Evolutionary conservation across 2,797 vertebrate species (phyloP), one percentile per base, ranked within the genome.

Genomic region (Diplodus puntazzo): DNA sequence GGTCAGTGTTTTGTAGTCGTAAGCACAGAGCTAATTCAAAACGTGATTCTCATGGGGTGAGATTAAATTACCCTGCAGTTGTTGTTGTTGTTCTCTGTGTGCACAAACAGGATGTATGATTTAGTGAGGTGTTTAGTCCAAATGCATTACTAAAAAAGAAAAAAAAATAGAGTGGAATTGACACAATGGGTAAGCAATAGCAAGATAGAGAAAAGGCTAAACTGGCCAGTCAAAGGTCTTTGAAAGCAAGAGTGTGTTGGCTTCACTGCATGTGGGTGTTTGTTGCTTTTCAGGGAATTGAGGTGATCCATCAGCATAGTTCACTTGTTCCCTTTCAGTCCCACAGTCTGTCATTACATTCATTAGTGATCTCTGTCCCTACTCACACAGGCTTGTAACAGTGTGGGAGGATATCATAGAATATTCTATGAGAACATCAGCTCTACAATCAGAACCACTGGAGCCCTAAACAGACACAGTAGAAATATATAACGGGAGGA

Each of bases 331-430:
- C 30, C 39, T n/a, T 69, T 72, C 59, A 18, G 65, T 73, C 12
- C 59, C 61, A 27, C 62, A 54, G 10, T 75, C 70, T 74, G 74
- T 59, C 42, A 42, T 60, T 23, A 17, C 34, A 53, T 73, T 73
- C 66, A 75, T 85, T 63, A 69, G 58, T 58, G 73, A 72, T 72
- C 69, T 48, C 34, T 64, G 69, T 73, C 65, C 34, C 21, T 1
- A 2, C 66, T 43, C 45, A 23, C 61, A 21, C 48, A 48, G 55
- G 45, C 48, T 52, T 1, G 7, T 67, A 66, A 67, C 70, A 61
- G 45, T 13, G 77, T 82, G 86, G 86, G 68, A 52, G 80, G 70
- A 78, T 72, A 45, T 75, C 45, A 67, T 69, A 63, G 42, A 82
- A 75, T 77, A 82, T 77, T 82, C 53, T 72, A 75, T 75, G 45